Evolutionary conservation across 2,797 vertebrate genomes (phyloP).

Genomic region (Agapornis canus): DNA sequence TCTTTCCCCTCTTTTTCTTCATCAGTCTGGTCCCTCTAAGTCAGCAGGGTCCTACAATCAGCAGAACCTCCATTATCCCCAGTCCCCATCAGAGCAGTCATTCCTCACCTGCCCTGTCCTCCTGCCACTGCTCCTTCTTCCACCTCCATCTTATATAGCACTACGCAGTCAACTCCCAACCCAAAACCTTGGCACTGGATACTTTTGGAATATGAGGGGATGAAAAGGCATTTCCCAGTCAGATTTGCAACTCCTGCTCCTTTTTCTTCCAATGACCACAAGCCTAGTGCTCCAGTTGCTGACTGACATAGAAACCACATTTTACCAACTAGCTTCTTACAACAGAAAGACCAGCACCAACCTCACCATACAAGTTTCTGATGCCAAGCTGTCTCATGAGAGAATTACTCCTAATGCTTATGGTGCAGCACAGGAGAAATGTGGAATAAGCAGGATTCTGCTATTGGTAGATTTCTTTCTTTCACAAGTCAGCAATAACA

Average conservation of each 20-base stretch:
- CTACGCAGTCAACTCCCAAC: background rate
- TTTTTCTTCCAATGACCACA: background rate
- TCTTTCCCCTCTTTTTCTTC: background rate
- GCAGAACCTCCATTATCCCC: background rate
- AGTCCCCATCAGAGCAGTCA: background rate
- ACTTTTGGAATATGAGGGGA: background rate
- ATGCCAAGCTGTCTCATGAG: background rate
- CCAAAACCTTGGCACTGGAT: background rate
- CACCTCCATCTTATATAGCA: accelerated
- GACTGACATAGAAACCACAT: background rate
- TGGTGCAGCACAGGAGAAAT: background rate
- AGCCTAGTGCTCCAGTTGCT: background rate
- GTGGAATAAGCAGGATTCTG: background rate
- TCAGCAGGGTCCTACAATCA: background rate
- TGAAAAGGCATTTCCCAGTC: background rate
- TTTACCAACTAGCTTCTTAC: background rate
- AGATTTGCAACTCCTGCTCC: background rate
- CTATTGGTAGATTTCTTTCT: background rate
- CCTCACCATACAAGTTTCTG: background rate
- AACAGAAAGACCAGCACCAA: background rate
- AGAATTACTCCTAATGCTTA: background rate
- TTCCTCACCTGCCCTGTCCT: background rate
- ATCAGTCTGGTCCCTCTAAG: background rate
- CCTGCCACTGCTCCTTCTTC: background rate
- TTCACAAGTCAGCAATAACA: background rate